Percentiles rank a stretch among this genome's conserved stretches.
Evolutionary conservation across 1,140 invertebrate species (phyloP).

Genomic region (Meloidogyne chitwoodi): DNA sequence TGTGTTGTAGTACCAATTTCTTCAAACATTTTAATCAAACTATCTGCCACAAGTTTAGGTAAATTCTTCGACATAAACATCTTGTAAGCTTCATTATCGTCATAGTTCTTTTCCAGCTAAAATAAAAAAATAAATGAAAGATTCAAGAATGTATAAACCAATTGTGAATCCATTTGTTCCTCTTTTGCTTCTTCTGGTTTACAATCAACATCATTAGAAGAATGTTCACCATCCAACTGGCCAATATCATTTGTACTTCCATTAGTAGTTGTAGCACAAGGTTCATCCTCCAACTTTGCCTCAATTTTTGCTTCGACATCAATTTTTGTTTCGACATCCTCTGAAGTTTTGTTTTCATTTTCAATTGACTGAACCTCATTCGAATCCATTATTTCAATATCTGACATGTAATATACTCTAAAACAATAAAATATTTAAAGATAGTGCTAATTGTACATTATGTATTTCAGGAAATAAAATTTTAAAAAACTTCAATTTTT

Average conservation of each 20-base stretch:
- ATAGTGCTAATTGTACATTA: no score
- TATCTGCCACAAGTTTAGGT: conserved; percentile 10
- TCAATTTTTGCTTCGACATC: neutral
- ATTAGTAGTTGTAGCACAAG: neutral
- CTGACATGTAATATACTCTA: neutral
- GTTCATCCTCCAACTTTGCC: neutral
- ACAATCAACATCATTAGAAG: neutral
- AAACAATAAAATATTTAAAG: neutral
- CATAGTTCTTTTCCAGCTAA: conserved; percentile 9
- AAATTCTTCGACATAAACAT: conserved; percentile 29
- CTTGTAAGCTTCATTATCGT: conserved; percentile 26
- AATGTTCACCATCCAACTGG: neutral
- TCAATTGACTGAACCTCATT: neutral
- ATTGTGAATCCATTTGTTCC: neutral
- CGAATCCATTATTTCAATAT: neutral
- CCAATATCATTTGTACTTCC: neutral
- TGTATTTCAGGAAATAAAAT: no score
- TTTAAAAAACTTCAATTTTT: no score
- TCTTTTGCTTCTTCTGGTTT: neutral
- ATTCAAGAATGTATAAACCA: neutral
- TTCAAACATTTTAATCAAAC: conserved; percentile 21
- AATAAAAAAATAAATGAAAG: neutral
- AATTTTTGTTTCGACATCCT: neutral
- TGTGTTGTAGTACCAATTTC: conserved; percentile 33
- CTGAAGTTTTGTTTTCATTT: neutral